phyloP scores from a whole-genome alignment of 2,797 vertebrate genomes.

The Helarctos malayanus region DNA sequence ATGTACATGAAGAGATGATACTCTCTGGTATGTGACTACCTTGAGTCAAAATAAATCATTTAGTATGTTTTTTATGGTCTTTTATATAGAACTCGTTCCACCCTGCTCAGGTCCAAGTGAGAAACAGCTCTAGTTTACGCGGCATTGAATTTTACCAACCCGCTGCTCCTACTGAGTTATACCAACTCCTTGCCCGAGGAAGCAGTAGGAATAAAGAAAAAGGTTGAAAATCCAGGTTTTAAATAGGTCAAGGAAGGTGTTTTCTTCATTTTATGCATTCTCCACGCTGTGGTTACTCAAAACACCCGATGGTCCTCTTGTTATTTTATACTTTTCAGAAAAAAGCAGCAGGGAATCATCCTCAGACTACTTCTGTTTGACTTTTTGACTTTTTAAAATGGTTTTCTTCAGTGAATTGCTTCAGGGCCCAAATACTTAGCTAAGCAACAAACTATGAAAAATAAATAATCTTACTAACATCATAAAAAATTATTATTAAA shows the following conservation, averaged over 20 bases:
- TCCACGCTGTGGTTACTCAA: conserved; percentile 6
- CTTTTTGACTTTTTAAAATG: conserved; percentile 20
- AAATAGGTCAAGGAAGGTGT: conserved; percentile 12
- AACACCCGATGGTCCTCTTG: neutral
- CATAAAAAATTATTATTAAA: no score
- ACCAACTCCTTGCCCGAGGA: conserved; percentile 25
- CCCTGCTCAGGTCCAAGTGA: neutral
- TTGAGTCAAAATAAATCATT: neutral
- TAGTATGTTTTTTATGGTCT: neutral
- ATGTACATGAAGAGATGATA: neutral
- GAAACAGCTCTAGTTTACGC: neutral
- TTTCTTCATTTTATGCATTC: conserved; percentile 43
- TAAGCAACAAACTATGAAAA: neutral
- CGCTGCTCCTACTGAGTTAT: neutral
- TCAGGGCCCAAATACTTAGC: neutral
- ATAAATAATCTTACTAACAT: neutral
- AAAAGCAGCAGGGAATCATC: conserved; percentile 41
- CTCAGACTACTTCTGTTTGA: conserved; percentile 36
- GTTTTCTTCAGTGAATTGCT: conserved; percentile 13
- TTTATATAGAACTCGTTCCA: neutral
- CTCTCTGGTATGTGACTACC: neutral
- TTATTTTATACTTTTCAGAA: conserved; percentile 35
- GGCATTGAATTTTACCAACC: neutral
- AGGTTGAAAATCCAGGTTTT: neutral
- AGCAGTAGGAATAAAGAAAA: conserved; percentile 2